These are phyloP conservation scores for Eurypyga helias DNA, from an alignment of 2,113 vertebrate species.

Conservation along the genomic window DNA sequence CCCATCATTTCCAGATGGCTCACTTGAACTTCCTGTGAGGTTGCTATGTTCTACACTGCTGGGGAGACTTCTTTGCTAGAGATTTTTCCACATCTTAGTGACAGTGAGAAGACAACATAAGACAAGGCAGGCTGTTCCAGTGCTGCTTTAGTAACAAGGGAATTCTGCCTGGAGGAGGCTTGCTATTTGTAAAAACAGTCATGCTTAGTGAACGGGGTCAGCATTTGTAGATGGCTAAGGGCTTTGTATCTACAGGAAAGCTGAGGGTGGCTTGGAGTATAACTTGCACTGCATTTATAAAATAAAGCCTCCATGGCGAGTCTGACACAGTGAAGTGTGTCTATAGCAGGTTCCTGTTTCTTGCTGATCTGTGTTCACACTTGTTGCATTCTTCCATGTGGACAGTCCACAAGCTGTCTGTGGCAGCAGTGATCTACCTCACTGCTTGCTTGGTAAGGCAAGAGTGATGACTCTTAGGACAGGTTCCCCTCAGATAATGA, in stretches of 20 bases:
- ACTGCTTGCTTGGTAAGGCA: not conserved
- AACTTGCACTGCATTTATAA: not conserved
- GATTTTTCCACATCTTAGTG: constrained; percentile 3
- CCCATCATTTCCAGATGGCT: not conserved
- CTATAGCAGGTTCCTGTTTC: not conserved
- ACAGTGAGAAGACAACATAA: constrained; percentile 42
- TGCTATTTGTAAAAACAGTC: not conserved
- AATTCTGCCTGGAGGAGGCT: constrained; percentile 29
- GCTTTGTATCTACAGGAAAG: not conserved
- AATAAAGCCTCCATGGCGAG: not conserved
- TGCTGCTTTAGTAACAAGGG: constrained; percentile 9
- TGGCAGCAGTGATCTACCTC: not conserved
- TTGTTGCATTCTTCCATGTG: not conserved
- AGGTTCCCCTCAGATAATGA: not conserved
- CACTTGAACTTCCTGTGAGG: not conserved
- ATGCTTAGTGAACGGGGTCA: not conserved
- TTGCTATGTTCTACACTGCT: not conserved
- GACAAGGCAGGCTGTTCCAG: not conserved
- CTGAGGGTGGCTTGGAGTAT: not conserved
- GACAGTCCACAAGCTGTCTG: not conserved
- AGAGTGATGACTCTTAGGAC: not conserved
- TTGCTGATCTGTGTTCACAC: not conserved
- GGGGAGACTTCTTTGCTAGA: not conserved
- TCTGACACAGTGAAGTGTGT: not conserved
- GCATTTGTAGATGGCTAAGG: not conserved